A percentile compares a stretch with the other conserved stretches of the same genome.
phyloP scores from a whole-genome alignment of 1,140 invertebrate genomes.

The Laodelphax striatellus region DNA sequence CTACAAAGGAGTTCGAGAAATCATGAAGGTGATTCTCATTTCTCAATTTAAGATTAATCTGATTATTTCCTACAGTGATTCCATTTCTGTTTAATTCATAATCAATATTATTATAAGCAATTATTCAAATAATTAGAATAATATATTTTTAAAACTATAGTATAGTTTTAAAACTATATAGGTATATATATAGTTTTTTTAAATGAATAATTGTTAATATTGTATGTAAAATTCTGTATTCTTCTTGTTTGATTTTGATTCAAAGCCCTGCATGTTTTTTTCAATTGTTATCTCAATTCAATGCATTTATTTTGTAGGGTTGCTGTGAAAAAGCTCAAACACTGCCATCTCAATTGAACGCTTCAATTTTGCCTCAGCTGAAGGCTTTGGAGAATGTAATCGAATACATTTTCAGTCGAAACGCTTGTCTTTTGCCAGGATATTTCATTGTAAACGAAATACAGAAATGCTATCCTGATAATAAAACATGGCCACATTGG shows the following conservation, averaged over 20 bases:
- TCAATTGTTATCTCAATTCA: too few relatives aligned
- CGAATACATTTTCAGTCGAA: conserved; percentile 82
- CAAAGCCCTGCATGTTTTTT: too few relatives aligned
- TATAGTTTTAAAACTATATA: too few relatives aligned
- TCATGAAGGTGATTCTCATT: conserved; percentile 61
- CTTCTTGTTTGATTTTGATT: too few relatives aligned
- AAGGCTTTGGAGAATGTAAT: conserved; percentile 69
- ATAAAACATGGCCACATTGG: conserved; percentile 81
- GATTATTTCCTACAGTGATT: too few relatives aligned
- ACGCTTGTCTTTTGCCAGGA: conserved; percentile 80
- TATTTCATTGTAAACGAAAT: conserved; percentile 94
- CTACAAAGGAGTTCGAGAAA: conserved; percentile 88
- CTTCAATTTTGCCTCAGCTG: conserved; percentile 66
- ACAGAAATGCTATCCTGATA: conserved; percentile 72
- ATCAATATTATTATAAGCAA: too few relatives aligned
- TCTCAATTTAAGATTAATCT: not conserved
- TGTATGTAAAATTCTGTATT: too few relatives aligned
- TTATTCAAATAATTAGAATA: too few relatives aligned
- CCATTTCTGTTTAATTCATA: too few relatives aligned
- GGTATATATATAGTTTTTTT: too few relatives aligned
- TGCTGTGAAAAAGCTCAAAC: conserved; percentile 78
- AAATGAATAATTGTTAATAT: too few relatives aligned
- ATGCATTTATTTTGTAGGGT: conserved; percentile 37
- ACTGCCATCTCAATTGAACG: conserved; percentile 60
- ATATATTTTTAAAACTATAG: too few relatives aligned